Evolutionary conservation across 2,797 vertebrate genomes (phyloP), one percentile per base, ranked within the genome.

Genomic region (Typhlichthys eigenmanni): DNA sequence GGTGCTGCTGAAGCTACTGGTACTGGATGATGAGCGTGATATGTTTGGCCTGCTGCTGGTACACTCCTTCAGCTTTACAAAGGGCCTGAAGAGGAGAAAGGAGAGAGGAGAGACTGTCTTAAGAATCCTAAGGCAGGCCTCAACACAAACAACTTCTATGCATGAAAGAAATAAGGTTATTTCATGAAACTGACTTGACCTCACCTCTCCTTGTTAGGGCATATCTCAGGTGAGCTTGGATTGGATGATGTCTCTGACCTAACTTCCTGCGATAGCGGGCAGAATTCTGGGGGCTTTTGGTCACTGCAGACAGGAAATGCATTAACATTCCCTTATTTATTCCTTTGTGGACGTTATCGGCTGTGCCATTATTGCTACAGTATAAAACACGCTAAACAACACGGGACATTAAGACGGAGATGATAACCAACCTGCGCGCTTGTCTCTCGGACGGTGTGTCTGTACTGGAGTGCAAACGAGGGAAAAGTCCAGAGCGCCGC

Each of bases 1-100:
- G 0, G 95, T 95, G 91, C 96, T 98, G 92, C 97, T 95, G 89
- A 99, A 98, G 90, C 97, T 99, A 92, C 96, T 97, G 85, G 96
- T 98, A 89, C 96, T 97, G 6, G 97, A 98, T 29, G 96, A 98
- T 5, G 96, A 99, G 5, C 95, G 95, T 5, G 97, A 99, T 87
- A 99, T 96, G 89, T 96, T 97, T 0, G 93, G 90, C 5, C 94
- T 89, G 69, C 81, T 51, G 19, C 85, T 86, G 0, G 94, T 89
- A 0, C 94, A 93, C 83, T 99, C 97, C 88, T 96, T 98, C 88
- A 95, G 89, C 76, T 96, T 99, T 3, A 92, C 79, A 47, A 94
- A 96, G 0, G 95, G 93, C 87, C 97, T 99, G 64, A 10, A 14
- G 48, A 57, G 16, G 10, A 43, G 17, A 9, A 43, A 17, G 7